Evolutionary conservation across 2,797 vertebrate genomes (phyloP).

Genomic region (Podarcis siculus): DNA sequence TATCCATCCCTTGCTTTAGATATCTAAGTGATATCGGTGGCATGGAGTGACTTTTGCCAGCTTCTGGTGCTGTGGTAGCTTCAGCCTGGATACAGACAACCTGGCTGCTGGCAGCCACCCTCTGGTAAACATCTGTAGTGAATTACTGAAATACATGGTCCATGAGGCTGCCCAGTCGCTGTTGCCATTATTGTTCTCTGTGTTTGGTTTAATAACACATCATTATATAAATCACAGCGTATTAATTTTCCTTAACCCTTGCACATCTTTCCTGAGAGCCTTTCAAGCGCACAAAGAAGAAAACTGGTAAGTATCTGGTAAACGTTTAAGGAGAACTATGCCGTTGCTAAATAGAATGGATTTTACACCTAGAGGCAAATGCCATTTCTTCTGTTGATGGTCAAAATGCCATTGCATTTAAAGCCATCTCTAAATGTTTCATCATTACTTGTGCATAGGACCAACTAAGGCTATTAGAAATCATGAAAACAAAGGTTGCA

Average conservation of each 20-base stretch:
- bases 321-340: background rate
- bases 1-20: background rate
- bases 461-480: background rate
- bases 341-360: background rate
- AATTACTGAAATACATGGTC: background rate
- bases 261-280: constrained; percentile 90
- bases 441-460: background rate
- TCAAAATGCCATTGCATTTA: background rate
- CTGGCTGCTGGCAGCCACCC: background rate
- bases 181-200: background rate
- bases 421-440: background rate
- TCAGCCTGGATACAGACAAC: background rate
- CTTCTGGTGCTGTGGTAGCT: background rate
- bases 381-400: background rate
- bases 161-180: background rate
- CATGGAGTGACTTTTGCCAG: background rate
- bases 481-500: background rate
- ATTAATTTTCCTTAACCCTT: constrained; percentile 76
- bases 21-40: background rate
- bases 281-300: constrained; percentile 98
- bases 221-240: background rate
- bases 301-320: constrained; percentile 88
- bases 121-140: background rate
- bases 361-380: background rate
- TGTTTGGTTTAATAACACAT: background rate